Evolutionary conservation across 1,140 invertebrate species (phyloP).

Genomic region (Lineus longissimus): DNA sequence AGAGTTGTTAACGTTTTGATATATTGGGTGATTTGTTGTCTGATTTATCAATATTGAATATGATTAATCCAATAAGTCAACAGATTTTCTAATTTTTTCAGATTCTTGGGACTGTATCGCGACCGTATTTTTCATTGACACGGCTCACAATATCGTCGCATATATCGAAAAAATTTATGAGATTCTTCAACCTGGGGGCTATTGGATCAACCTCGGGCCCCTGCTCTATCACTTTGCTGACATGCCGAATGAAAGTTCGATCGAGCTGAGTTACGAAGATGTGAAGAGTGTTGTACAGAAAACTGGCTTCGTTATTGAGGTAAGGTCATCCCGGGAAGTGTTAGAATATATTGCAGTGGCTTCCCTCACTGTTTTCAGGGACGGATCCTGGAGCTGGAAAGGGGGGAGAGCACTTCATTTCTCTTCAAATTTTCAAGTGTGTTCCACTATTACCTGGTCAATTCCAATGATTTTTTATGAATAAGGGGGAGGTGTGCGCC

Average conservation of each 20-base stretch:
- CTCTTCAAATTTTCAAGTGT: neutral
- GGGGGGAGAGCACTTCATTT: neutral
- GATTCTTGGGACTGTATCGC: conserved; percentile 88
- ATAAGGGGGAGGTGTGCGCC: neutral
- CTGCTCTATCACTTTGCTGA: conserved; percentile 93
- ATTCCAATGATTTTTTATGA: neutral
- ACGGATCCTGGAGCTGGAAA: too few species aligned
- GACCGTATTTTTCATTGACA: conserved; percentile 98
- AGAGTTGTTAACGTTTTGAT: too few species aligned
- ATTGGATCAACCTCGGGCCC: conserved; percentile 67
- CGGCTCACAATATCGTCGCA: conserved; percentile 90
- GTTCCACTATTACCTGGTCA: neutral
- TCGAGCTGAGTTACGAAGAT: conserved; percentile 70
- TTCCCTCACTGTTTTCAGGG: neutral
- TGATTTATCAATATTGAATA: too few species aligned
- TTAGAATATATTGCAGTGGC: too few species aligned
- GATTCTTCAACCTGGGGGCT: conserved; percentile 76
- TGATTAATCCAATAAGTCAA: too few species aligned
- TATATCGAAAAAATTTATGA: conserved; percentile 92
- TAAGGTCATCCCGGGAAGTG: conserved; percentile 46
- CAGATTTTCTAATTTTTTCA: too few species aligned
- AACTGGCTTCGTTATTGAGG: conserved; percentile 83
- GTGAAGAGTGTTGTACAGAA: conserved; percentile 75
- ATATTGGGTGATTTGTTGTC: too few species aligned
- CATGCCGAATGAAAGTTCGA: conserved; percentile 79